A percentile compares a stretch with the other conserved stretches of the same genome.
Conservation (phyloP, 1,140 invertebrate genomes). For the Oedothorax gibbosus region DNA sequence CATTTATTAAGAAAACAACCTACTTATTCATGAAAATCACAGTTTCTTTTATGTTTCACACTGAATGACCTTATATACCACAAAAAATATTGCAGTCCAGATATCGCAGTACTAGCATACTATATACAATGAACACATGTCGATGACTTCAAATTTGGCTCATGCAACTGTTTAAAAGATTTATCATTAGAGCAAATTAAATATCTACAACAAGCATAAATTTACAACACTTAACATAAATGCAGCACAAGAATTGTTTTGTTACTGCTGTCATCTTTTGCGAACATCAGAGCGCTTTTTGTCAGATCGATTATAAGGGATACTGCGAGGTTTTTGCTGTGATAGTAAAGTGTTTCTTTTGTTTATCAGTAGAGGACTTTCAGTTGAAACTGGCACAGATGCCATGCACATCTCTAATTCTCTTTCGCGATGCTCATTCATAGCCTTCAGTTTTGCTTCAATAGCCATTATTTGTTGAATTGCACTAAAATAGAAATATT, state of each 20-base stretch:
- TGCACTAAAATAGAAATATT: conserved; percentile 71
- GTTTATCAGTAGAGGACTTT: conserved; percentile 16
- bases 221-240: background rate
- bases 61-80: too few relatives aligned
- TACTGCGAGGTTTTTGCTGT: background rate
- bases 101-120: too few relatives aligned
- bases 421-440: conserved; percentile 71
- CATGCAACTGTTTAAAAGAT: too few relatives aligned
- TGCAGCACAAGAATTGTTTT: background rate
- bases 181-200: too few relatives aligned
- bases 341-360: background rate
- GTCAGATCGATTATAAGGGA: conserved; percentile 25
- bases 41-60: too few relatives aligned
- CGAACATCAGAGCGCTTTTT: background rate
- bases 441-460: conserved; percentile 85
- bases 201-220: too few relatives aligned
- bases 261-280: conserved; percentile 26
- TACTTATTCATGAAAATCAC: too few relatives aligned
- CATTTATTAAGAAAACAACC: too few relatives aligned
- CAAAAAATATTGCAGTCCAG: too few relatives aligned
- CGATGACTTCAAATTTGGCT: too few relatives aligned
- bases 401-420: conserved; percentile 52
- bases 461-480: conserved; percentile 86
- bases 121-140: too few relatives aligned
- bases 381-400: background rate